These are phyloP conservation scores for Monomorium pharaonis DNA, from an alignment of 1,140 invertebrate species.

Conservation along the genomic window DNA sequence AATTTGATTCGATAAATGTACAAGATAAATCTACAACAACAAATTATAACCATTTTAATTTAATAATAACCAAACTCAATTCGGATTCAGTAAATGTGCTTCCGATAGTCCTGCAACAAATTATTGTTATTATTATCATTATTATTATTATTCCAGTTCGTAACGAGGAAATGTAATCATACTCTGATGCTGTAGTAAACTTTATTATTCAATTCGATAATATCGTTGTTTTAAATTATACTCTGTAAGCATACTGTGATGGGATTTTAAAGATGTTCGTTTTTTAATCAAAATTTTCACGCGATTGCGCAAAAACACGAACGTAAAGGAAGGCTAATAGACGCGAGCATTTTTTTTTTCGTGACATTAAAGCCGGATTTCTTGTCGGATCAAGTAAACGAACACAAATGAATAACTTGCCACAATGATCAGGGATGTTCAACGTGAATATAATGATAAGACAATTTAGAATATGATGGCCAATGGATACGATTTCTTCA, in stretches of 20 bases:
- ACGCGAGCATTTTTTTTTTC: constrained; percentile 1
- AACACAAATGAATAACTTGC: neutral
- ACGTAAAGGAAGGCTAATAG: neutral
- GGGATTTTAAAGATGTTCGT: neutral
- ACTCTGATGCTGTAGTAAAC: neutral
- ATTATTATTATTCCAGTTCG: constrained; percentile 24
- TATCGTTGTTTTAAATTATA: constrained; percentile 5
- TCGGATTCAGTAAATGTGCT: constrained; percentile 12
- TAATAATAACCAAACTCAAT: constrained; percentile 19
- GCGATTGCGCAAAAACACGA: too few relatives aligned
- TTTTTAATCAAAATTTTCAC: constrained; percentile 18
- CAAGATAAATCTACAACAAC: neutral
- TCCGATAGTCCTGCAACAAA: neutral
- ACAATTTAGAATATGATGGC: too few relatives aligned
- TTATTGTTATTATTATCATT: constrained; percentile 31
- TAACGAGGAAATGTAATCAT: constrained; percentile 20
- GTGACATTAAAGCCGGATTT: neutral
- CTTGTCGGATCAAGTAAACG: neutral
- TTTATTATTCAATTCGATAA: constrained; percentile 27
- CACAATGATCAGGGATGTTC: constrained; percentile 15
- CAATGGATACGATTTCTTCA: too few relatives aligned
- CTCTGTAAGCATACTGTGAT: neutral
- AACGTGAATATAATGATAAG: constrained; percentile 76
- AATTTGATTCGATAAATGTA: neutral
- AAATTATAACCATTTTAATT: constrained; percentile 29